Conservation (phyloP, 2,113 vertebrate species). For the Menidia beryllina region DNA sequence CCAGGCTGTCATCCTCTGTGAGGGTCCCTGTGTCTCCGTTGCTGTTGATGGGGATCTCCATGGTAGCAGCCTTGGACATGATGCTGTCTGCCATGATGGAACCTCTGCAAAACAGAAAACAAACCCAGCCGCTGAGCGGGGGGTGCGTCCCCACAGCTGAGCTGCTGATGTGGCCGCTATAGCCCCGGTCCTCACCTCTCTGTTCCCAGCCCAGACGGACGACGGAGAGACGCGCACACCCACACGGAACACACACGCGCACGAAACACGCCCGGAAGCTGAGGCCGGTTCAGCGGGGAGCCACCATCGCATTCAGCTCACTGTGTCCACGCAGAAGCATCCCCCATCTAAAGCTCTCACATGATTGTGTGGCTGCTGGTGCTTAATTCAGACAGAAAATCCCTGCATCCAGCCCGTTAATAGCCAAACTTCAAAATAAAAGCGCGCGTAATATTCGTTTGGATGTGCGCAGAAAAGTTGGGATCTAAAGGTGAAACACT, state of each 20-base stretch:
- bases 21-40: constrained; percentile 91
- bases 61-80: constrained; percentile 96
- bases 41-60: constrained; percentile 98
- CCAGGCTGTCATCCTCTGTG: constrained; percentile 90
- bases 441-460: background rate
- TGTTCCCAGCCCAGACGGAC: constrained; percentile 21
- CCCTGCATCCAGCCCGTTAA: constrained; percentile 65
- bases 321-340: constrained; percentile 44
- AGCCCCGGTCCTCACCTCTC: constrained; percentile 44
- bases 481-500: fast-evolving
- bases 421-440: constrained; percentile 69
- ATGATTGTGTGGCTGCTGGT: constrained; percentile 33
- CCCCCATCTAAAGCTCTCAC: constrained; percentile 25
- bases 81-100: constrained; percentile 92
- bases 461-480: fast-evolving
- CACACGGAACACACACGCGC: too few relatives aligned
- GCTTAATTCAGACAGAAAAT: constrained; percentile 61
- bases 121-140: too few relatives aligned
- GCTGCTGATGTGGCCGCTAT: constrained; percentile 48
- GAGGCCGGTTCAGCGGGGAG: background rate
- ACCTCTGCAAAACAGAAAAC: constrained; percentile 58
- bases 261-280: background rate
- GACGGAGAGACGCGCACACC: constrained; percentile 16
- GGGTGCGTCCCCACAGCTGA: too few relatives aligned
- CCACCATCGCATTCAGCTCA: constrained; percentile 20